Evolutionary conservation across 2,888 invertebrate genomes (phyloP).

Genomic region (Mystacides longicornis): DNA sequence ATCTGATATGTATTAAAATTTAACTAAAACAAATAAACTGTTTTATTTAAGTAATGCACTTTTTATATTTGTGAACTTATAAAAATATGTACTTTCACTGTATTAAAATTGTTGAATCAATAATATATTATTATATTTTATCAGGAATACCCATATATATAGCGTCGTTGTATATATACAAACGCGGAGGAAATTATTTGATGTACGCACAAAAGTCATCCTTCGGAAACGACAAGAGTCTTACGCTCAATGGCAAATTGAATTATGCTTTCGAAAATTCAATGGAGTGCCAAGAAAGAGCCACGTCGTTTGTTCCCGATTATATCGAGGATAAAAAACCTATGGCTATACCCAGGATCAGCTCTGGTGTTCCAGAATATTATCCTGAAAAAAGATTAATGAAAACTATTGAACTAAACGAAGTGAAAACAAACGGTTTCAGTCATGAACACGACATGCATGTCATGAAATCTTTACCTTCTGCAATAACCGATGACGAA

Average conservation of each 20-base stretch:
- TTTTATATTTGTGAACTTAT: too few relatives aligned
- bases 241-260: constrained; percentile 30
- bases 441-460: background rate
- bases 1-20: too few relatives aligned
- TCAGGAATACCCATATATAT: constrained; percentile 42
- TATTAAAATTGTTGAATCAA: too few relatives aligned
- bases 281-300: constrained; percentile 35
- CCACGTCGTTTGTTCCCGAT: constrained; percentile 26
- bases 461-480: background rate
- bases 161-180: constrained; percentile 36
- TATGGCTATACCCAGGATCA: constrained; percentile 19
- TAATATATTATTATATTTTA: constrained; percentile 25
- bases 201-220: constrained; percentile 22
- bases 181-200: constrained; percentile 27
- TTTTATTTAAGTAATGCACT: too few relatives aligned
- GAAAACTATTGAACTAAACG: background rate
- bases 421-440: background rate
- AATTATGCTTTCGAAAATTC: constrained; percentile 29
- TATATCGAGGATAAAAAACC: constrained; percentile 36
- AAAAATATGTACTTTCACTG: too few relatives aligned
- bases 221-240: constrained; percentile 10
- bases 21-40: too few relatives aligned
- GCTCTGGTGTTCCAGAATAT: background rate
- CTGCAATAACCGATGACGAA: background rate
- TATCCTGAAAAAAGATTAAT: background rate